Percentiles rank a stretch among this genome's conserved stretches.
phyloP scores from a whole-genome alignment of 1,140 invertebrate species.

The Pseudobourletiella spinata region DNA sequence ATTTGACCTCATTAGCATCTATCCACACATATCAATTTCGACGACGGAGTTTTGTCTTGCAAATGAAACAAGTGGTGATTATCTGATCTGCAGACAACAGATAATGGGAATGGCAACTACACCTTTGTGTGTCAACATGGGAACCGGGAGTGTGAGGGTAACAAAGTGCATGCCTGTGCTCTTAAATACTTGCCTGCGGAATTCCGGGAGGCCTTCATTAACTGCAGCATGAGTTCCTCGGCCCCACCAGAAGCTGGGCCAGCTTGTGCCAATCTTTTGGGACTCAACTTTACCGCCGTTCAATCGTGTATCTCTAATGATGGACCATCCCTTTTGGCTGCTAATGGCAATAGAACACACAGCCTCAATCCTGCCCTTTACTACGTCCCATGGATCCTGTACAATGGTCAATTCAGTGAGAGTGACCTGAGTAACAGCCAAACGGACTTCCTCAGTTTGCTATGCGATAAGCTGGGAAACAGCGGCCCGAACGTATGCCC shows the following conservation, averaged over 20 bases:
- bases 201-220: conserved; percentile 43
- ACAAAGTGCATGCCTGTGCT: conserved; percentile 55
- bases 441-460: conserved; percentile 4
- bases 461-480: background rate
- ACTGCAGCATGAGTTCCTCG: conserved; percentile 51
- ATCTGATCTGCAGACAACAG: conserved; percentile 9
- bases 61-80: too few relatives aligned
- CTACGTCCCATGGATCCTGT: conserved; percentile 54
- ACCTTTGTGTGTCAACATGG: conserved; percentile 59
- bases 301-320: conserved; percentile 39
- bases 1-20: background rate
- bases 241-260: conserved; percentile 48
- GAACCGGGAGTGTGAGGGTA: conserved; percentile 52
- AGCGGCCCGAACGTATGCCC: background rate
- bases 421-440: conserved; percentile 22
- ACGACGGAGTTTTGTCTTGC: background rate
- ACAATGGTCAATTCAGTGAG: conserved; percentile 41
- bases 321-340: conserved; percentile 43
- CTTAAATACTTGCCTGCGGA: conserved; percentile 37
- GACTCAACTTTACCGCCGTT: conserved; percentile 24
- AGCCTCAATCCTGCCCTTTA: conserved; percentile 43
- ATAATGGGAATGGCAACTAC: conserved; percentile 41
- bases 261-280: conserved; percentile 51
- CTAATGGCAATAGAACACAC: conserved; percentile 49
- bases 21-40: conserved; percentile 6